These are phyloP conservation scores for Pedionomus torquatus DNA, from an alignment of 2,113 vertebrate genomes.

Conservation along the genomic window DNA sequence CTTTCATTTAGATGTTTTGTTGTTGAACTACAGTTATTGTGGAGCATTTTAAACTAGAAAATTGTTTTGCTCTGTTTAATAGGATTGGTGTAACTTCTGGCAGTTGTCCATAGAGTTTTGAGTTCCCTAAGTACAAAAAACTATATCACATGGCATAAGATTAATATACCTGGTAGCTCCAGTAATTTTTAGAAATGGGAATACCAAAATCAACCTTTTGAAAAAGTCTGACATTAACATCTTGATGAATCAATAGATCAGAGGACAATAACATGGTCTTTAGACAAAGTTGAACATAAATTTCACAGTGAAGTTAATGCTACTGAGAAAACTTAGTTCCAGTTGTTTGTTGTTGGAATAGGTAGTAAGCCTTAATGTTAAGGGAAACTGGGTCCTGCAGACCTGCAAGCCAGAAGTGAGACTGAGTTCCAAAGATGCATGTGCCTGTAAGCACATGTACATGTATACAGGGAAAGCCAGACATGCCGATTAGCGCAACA, in stretches of 20 bases:
- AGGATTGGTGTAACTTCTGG: neutral
- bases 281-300: neutral
- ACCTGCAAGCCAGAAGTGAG: neutral
- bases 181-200: neutral
- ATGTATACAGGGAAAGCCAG: neutral
- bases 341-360: neutral
- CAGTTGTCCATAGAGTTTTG: neutral
- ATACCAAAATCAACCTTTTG: neutral
- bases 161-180: neutral
- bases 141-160: neutral
- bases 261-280: neutral
- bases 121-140: neutral
- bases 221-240: neutral
- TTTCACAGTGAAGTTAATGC: neutral
- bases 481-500: neutral
- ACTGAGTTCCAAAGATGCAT: neutral
- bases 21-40: neutral
- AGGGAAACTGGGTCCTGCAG: neutral
- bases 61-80: neutral
- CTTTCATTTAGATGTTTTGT: neutral
- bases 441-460: no score
- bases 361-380: neutral
- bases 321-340: neutral
- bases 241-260: neutral
- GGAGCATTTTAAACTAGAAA: neutral